Evolutionary conservation across 1,140 invertebrate genomes (phyloP).

Genomic region (Samia ricini): DNA sequence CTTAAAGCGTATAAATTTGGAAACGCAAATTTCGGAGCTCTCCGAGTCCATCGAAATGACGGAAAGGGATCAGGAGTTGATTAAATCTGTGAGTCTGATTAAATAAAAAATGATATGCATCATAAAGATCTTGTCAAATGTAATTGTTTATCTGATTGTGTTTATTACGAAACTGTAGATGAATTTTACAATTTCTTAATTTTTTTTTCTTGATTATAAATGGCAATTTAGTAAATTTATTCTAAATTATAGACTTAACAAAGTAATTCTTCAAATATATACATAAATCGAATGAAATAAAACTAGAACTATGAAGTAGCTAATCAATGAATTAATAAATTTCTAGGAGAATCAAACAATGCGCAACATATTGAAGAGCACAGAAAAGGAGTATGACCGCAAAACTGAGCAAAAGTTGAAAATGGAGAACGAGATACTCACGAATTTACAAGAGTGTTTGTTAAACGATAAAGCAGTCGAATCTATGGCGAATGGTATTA

Average conservation of each 20-base stretch:
- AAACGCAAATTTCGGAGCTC: conserved; percentile 77
- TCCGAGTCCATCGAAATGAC: conserved; percentile 78
- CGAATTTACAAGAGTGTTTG: conserved; percentile 82
- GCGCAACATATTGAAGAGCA: conserved; percentile 55
- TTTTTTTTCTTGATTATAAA: no score
- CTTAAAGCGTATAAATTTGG: conserved; percentile 57
- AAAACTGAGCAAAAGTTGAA: conserved; percentile 75
- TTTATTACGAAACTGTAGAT: no score
- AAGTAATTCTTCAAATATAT: no score
- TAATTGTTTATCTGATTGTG: no score
- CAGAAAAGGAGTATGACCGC: conserved; percentile 77
- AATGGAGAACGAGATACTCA: conserved; percentile 81
- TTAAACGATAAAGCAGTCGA: conserved; percentile 81
- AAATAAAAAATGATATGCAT: no score
- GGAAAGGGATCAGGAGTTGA: conserved; percentile 78
- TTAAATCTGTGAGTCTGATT: conserved; percentile 48
- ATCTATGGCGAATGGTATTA: conserved; percentile 68
- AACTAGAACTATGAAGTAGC: no score
- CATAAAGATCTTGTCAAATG: no score
- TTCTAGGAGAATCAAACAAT: conserved; percentile 71
- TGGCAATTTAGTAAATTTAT: no score
- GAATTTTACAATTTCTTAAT: no score
- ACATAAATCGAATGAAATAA: no score
- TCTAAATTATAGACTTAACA: no score
- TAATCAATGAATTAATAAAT: not conserved